Conservation (phyloP, 2,113 vertebrate species). For the Asarcornis scutulata region DNA sequence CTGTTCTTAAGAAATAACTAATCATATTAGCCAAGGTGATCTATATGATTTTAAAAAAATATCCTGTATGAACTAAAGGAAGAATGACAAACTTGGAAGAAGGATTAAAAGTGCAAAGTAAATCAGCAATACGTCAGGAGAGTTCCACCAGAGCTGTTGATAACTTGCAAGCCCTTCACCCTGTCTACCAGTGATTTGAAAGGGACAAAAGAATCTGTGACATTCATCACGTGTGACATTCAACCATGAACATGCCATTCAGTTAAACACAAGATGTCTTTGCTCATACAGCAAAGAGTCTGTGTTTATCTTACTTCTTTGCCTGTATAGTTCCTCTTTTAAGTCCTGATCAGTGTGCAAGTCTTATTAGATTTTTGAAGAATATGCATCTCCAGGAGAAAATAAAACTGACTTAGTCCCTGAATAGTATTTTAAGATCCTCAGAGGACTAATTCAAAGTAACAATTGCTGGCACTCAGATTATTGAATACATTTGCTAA, state of each 20-base stretch:
- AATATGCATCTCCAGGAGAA: not conserved
- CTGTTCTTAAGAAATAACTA: not conserved
- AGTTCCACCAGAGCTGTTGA: not conserved
- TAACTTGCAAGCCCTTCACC: not conserved
- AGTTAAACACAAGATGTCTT: not conserved
- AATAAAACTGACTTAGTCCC: not conserved
- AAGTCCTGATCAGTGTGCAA: not conserved
- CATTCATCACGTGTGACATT: slow-evolving; percentile 36
- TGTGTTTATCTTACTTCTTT: not conserved
- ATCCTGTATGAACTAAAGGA: not conserved
- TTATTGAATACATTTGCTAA: not conserved
- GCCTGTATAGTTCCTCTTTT: not conserved
- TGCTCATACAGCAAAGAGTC: not conserved
- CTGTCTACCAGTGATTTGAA: slow-evolving; percentile 1
- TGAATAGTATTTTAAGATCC: not conserved
- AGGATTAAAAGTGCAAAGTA: not conserved
- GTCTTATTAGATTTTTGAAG: not conserved
- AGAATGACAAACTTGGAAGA: not conserved
- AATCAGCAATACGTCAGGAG: not conserved
- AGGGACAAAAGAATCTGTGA: slow-evolving; percentile 23
- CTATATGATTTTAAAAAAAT: not conserved
- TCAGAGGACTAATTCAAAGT: not conserved
- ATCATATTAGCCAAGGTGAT: not conserved
- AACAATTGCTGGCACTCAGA: not conserved
- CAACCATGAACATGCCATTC: slow-evolving; percentile 6